Evolutionary conservation across 2,797 vertebrate genomes (phyloP).

Genomic region (Pristis pectinata): DNA sequence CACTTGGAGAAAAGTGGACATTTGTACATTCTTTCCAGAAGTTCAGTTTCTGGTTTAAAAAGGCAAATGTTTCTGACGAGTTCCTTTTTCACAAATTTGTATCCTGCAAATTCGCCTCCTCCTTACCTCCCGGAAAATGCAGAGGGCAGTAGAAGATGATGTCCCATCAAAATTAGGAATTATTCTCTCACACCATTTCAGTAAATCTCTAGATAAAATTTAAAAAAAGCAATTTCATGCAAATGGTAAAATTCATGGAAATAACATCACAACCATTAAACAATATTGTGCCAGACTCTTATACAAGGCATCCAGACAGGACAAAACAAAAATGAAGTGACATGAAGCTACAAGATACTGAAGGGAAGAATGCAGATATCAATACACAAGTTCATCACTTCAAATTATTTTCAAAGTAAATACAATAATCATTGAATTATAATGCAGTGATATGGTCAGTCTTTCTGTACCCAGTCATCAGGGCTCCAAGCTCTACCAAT

Average conservation of each 20-base stretch:
- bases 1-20: neutral
- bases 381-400: no score
- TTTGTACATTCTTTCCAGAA: neutral
- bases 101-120: neutral
- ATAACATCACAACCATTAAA: neutral
- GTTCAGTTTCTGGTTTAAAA: neutral
- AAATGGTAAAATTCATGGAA: neutral
- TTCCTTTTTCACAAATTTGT: neutral
- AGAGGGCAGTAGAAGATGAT: constrained; percentile 68
- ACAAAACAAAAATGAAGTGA: no score
- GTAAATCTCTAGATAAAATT: constrained; percentile 68
- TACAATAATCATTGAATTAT: no score
- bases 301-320: no score
- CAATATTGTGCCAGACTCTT: no score
- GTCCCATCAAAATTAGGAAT: constrained; percentile 68
- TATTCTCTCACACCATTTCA: constrained; percentile 94
- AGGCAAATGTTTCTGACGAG: neutral
- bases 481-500: no score
- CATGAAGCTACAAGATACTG: no score
- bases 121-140: constrained; percentile 87
- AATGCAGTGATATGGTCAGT: no score
- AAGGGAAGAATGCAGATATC: no score
- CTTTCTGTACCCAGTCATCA: no score
- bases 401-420: no score
- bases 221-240: constrained; percentile 31